phyloP scores from a whole-genome alignment of 1,140 invertebrate genomes.

The Wasmannia auropunctata region DNA sequence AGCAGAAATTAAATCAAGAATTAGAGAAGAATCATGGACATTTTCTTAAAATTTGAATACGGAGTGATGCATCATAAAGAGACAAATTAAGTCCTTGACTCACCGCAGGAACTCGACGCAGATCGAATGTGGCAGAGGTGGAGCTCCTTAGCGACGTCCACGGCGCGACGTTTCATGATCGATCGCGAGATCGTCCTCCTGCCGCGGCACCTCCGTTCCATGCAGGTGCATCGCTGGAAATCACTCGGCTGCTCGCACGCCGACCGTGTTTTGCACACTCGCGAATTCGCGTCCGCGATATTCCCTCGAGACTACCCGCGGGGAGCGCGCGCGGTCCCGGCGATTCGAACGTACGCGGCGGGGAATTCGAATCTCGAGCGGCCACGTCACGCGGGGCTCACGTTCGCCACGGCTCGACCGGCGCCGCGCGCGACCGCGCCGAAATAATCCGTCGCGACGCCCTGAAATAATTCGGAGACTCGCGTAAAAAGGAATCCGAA shows the following conservation, averaged over 20 bases:
- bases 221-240: slow-evolving; percentile 7
- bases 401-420: background rate
- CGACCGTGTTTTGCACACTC: slow-evolving; percentile 58
- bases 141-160: background rate
- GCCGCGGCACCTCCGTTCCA: slow-evolving; percentile 1
- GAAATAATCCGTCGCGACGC: background rate
- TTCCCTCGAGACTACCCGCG: slow-evolving; percentile 52
- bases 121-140: background rate
- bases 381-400: background rate
- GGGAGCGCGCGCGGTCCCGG: slow-evolving; percentile 1
- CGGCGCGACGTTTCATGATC: background rate
- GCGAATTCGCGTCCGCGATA: slow-evolving; percentile 53
- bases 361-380: background rate
- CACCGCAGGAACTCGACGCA: slow-evolving; percentile 16
- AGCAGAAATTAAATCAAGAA: background rate
- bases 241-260: slow-evolving; percentile 37
- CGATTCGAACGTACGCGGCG: background rate
- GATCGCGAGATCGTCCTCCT: slow-evolving; percentile 8
- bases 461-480: background rate
- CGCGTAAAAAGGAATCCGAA: background rate
- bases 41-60: background rate
- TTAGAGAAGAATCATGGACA: background rate
- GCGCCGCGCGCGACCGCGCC: slow-evolving; percentile 5
- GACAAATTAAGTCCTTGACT: slow-evolving; percentile 13
- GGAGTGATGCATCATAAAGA: background rate